Percentiles rank a stretch among this genome's conserved stretches.
phyloP scores from a whole-genome alignment of 1,140 invertebrate species.

The Diachasma alloeum region DNA sequence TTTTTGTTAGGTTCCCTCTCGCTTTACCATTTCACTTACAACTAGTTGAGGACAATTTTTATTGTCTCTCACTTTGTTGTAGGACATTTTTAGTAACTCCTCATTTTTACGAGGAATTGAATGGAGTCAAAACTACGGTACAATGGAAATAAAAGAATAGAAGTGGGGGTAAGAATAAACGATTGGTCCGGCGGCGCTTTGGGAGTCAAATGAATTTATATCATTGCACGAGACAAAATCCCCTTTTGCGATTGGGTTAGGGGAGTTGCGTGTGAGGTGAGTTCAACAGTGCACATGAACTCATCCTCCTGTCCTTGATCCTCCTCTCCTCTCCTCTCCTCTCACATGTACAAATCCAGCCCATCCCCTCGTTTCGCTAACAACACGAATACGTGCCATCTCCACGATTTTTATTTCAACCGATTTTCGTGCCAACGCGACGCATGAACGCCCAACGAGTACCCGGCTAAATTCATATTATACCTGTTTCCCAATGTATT shows the following conservation, averaged over 20 bases:
- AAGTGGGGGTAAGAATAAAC: background rate
- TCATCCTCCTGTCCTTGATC: background rate
- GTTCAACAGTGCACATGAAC: background rate
- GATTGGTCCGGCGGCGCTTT: conserved; percentile 12
- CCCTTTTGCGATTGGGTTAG: background rate
- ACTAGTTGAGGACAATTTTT: no score
- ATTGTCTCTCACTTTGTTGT: no score
- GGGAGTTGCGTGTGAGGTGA: background rate
- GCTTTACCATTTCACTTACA: no score
- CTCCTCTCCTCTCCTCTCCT: background rate
- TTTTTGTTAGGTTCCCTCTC: no score
- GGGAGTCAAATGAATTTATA: conserved; percentile 23
- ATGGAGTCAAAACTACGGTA: conserved; percentile 7
- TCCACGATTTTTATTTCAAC: conserved; percentile 20
- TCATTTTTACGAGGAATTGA: background rate
- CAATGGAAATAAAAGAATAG: background rate
- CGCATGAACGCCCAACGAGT: background rate
- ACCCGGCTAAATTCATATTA: background rate
- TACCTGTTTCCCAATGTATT: background rate
- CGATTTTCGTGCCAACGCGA: background rate
- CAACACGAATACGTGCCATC: conserved; percentile 17
- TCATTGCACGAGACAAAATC: conserved; percentile 17
- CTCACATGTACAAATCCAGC: background rate
- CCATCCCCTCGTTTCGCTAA: background rate
- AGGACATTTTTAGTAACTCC: background rate